phyloP scores from a whole-genome alignment of 2,797 vertebrate genomes.

The Paedocypris micromegethes region DNA sequence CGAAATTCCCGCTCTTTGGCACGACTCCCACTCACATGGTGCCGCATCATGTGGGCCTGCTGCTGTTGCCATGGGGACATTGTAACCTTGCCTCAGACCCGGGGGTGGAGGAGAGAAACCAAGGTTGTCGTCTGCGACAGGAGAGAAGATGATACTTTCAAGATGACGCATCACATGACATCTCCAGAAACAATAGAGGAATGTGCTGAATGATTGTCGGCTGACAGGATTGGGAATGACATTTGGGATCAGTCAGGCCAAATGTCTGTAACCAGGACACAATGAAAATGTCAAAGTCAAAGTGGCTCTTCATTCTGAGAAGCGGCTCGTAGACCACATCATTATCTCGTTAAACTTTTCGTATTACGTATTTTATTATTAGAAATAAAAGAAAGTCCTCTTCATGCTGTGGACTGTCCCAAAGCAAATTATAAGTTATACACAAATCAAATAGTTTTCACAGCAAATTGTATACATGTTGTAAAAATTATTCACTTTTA shows the following conservation, averaged over 20 bases:
- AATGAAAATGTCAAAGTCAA: no score
- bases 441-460: no score
- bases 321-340: no score
- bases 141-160: constrained; percentile 26
- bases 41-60: constrained; percentile 66
- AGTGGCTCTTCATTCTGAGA: no score
- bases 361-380: no score
- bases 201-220: constrained; percentile 12
- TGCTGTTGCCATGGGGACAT: constrained; percentile 78
- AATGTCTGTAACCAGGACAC: background rate
- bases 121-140: constrained; percentile 65
- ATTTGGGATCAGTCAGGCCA: constrained; percentile 13
- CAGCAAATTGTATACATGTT: no score
- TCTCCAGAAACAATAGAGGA: constrained; percentile 22
- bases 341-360: no score
- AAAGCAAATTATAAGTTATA: no score
- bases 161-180: constrained; percentile 23
- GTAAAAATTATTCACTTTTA: no score
- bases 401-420: no score
- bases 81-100: constrained; percentile 67
- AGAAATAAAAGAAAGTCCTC: no score
- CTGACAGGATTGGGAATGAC: constrained; percentile 21
- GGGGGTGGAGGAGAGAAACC: constrained; percentile 62
- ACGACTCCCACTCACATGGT: constrained; percentile 71
- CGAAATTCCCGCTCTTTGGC: constrained; percentile 71